Evolutionary conservation across 2,888 invertebrate genomes (phyloP).

Genomic region (Odontocolon sp.): DNA sequence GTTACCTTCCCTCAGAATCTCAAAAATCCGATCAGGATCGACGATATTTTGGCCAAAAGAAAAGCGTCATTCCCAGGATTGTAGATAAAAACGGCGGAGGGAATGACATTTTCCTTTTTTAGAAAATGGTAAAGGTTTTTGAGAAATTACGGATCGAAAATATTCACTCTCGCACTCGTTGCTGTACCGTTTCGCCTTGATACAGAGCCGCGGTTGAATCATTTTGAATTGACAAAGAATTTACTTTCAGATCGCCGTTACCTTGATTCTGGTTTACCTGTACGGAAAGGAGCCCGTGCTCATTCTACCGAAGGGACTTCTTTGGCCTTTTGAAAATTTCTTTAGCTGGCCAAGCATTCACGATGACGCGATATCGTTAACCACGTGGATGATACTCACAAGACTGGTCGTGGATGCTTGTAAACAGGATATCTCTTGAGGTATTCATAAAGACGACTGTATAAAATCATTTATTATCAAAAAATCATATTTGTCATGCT

Average conservation of each 20-base stretch:
- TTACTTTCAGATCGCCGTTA: constrained; percentile 66
- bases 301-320: constrained; percentile 68
- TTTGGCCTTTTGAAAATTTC: constrained; percentile 73
- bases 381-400: constrained; percentile 70
- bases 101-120: too few relatives aligned
- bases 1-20: not conserved
- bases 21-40: not conserved
- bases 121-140: too few relatives aligned
- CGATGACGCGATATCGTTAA: constrained; percentile 73
- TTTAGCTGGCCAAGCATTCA: constrained; percentile 75
- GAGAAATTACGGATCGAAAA: too few relatives aligned
- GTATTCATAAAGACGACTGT: constrained; percentile 38
- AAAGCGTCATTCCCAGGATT: too few relatives aligned
- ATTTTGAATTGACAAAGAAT: not conserved
- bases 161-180: too few relatives aligned
- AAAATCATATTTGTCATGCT: not conserved
- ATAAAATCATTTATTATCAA: constrained; percentile 23
- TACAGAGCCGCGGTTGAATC: too few relatives aligned
- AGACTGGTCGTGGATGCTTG: constrained; percentile 65
- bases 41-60: constrained; percentile 3
- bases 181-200: too few relatives aligned
- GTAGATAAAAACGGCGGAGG: too few relatives aligned
- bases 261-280: constrained; percentile 66
- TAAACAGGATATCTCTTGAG: constrained; percentile 51
- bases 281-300: constrained; percentile 73